Percentiles rank a stretch among this genome's conserved stretches.
Evolutionary conservation across 2,797 vertebrate species (phyloP).

Genomic region (Odontamblyopus lacepedii): DNA sequence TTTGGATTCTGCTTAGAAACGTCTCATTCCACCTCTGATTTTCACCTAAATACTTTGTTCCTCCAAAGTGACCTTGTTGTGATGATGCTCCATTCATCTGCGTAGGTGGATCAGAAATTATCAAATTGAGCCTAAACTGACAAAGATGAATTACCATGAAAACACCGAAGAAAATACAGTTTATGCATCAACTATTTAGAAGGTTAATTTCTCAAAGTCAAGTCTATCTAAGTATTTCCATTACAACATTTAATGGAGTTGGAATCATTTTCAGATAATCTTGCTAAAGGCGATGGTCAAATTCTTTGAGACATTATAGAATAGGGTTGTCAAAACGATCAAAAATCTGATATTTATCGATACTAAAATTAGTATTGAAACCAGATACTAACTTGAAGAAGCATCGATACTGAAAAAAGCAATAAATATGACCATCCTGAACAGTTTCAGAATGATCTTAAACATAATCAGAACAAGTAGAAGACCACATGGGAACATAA

Average conservation of each 20-base stretch:
- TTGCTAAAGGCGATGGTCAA: neutral
- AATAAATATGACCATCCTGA: too few species aligned
- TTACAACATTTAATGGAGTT: neutral
- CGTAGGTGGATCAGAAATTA: neutral
- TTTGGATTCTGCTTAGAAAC: neutral
- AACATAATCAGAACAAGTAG: too few species aligned
- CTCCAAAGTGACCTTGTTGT: neutral
- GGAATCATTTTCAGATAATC: neutral
- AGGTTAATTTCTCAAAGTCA: neutral
- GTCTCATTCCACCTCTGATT: neutral
- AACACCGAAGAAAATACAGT: neutral
- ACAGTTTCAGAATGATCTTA: too few species aligned
- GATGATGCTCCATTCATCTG: neutral
- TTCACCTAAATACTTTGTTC: neutral
- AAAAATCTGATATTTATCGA: too few species aligned
- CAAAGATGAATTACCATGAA: neutral
- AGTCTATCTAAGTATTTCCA: neutral
- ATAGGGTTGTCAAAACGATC: too few species aligned
- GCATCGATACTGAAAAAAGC: too few species aligned
- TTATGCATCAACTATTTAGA: neutral
- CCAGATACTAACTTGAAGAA: too few species aligned
- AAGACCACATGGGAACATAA: too few species aligned
- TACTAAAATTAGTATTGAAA: too few species aligned
- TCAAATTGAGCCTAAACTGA: constrained; percentile 2
- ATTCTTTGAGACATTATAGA: neutral